Percentiles rank a stretch among this genome's conserved stretches.
phyloP scores from a whole-genome alignment of 2,888 invertebrate species.

The Iselma pallidipennis region DNA sequence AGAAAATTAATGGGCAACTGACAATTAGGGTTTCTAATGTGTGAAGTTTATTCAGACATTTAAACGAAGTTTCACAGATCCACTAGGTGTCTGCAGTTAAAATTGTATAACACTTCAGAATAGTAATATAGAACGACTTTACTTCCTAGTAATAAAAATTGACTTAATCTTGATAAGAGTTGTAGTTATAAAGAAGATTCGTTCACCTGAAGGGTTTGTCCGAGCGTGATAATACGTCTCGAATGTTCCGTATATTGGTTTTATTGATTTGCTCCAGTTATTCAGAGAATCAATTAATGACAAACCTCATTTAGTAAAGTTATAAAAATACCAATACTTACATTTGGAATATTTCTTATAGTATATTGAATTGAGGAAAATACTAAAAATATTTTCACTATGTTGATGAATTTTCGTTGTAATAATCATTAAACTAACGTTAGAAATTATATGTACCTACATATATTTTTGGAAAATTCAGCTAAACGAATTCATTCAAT shows the following conservation, averaged over 20 bases:
- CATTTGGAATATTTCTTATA: neutral
- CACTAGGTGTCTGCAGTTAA: neutral
- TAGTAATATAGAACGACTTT: neutral
- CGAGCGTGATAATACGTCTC: slow-evolving; percentile 1
- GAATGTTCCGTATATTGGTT: slow-evolving; percentile 15
- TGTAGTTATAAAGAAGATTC: neutral
- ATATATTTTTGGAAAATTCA: too few relatives aligned
- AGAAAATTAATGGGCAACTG: too few relatives aligned
- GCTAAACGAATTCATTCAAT: too few relatives aligned
- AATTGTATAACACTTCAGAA: neutral
- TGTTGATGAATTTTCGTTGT: neutral
- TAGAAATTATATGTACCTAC: too few relatives aligned
- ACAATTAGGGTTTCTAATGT: too few relatives aligned
- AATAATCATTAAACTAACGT: neutral
- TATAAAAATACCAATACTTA: slow-evolving; percentile 3
- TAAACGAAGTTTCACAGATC: neutral
- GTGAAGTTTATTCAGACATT: neutral
- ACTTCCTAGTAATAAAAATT: neutral
- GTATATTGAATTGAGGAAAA: neutral
- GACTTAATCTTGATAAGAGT: neutral
- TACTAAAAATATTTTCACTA: slow-evolving; percentile 1
- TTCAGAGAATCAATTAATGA: slow-evolving; percentile 10
- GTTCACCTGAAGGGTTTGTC: neutral
- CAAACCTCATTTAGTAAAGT: slow-evolving; percentile 5
- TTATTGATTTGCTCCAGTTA: slow-evolving; percentile 14